Evolutionary conservation across 2,797 vertebrate species (phyloP).

Genomic region (Poeciliopsis turneri): DNA sequence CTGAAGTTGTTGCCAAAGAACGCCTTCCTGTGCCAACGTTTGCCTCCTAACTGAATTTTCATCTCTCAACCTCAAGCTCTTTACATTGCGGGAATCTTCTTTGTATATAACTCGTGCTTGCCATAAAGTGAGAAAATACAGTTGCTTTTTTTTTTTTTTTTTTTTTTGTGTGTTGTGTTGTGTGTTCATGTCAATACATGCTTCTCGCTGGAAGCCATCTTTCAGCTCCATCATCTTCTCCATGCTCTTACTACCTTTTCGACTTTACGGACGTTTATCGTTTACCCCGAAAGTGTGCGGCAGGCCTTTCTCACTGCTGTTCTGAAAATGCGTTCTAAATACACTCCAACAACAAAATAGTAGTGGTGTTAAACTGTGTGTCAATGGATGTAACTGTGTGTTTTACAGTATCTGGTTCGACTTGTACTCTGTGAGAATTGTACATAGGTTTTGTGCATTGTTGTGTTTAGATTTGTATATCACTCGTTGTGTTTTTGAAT

Average conservation of each 20-base stretch:
- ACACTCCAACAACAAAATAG: conserved; percentile 67
- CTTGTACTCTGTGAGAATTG: conserved; percentile 82
- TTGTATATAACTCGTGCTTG: conserved; percentile 52
- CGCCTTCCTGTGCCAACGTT: conserved; percentile 75
- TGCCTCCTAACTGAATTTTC: conserved; percentile 58
- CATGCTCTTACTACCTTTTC: conserved; percentile 37
- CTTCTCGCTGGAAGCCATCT: neutral
- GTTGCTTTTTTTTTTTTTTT: conserved; percentile 42
- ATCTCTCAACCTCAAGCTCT: conserved; percentile 46
- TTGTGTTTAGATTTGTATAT: conserved; percentile 80
- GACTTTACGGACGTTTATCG: conserved; percentile 58
- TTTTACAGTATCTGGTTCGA: conserved; percentile 83
- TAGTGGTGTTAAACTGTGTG: conserved; percentile 81
- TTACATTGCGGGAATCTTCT: conserved; percentile 35
- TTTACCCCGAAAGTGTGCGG: conserved; percentile 79
- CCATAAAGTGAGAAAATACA: conserved; percentile 2
- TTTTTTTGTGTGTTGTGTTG: neutral
- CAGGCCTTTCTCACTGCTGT: conserved; percentile 75
- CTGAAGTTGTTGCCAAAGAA: conserved; percentile 74
- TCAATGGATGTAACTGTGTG: conserved; percentile 84
- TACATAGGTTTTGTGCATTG: conserved; percentile 83
- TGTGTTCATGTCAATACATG: conserved; percentile 1
- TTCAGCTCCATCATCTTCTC: conserved; percentile 43
- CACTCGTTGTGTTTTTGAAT: conserved; percentile 80
- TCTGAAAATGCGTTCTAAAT: conserved; percentile 60